Percentiles rank a stretch among this genome's conserved stretches.
Evolutionary conservation across 2,888 invertebrate species (phyloP).

Genomic region (Mimumesa dahlbomi): DNA sequence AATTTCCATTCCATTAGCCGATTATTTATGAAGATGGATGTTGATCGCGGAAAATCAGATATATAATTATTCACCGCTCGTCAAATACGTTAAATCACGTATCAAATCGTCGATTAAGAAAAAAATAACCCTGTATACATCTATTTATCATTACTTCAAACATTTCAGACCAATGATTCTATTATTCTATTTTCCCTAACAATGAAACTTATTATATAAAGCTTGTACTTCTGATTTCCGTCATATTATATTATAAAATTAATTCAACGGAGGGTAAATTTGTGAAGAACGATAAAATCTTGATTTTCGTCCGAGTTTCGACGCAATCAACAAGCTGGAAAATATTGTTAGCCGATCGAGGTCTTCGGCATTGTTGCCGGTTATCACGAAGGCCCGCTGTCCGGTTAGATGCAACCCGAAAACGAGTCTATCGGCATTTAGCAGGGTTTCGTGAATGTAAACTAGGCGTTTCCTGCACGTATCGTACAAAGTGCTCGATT

Average conservation of each 20-base stretch:
- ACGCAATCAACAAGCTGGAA: slow-evolving; percentile 4
- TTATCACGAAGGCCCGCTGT: slow-evolving; percentile 42
- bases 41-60: not conserved
- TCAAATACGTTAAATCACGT: too few species aligned
- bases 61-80: too few species aligned
- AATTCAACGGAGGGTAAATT: too few species aligned
- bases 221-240: too few species aligned
- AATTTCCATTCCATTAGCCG: slow-evolving; percentile 13
- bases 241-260: too few species aligned
- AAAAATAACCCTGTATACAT: too few species aligned
- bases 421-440: slow-evolving; percentile 67
- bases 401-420: slow-evolving; percentile 29
- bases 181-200: too few species aligned
- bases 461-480: slow-evolving; percentile 68
- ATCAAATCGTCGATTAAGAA: too few species aligned
- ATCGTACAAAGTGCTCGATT: slow-evolving; percentile 66
- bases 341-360: slow-evolving; percentile 23
- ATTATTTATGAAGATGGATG: slow-evolving; percentile 12
- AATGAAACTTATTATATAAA: too few species aligned
- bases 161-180: too few species aligned
- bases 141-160: too few species aligned
- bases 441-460: slow-evolving; percentile 66
- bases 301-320: not conserved
- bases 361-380: slow-evolving; percentile 37
- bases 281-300: not conserved